These are phyloP conservation scores for Drosophila yakuba DNA, from an alignment of 1,140 invertebrate species.

Conservation along the genomic window DNA sequence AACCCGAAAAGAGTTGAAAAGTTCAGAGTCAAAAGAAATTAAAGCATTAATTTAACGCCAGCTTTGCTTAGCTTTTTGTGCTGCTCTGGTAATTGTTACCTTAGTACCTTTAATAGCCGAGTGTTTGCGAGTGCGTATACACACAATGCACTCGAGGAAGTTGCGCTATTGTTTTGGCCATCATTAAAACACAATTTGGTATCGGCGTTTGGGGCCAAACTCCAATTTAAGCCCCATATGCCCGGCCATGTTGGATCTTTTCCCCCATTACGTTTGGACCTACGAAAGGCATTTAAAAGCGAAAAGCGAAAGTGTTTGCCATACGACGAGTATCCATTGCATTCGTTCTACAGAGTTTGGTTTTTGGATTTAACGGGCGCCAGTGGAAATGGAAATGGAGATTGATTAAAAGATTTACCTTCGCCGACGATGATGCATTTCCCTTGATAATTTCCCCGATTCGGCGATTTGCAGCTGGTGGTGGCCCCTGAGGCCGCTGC, in stretches of 20 bases:
- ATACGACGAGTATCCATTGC: conserved; percentile 20
- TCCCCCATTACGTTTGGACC: conserved; percentile 7
- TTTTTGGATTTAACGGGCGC: not conserved
- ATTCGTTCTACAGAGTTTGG: conserved; percentile 28
- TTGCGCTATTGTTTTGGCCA: conserved; percentile 51
- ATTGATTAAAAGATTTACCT: conserved; percentile 54
- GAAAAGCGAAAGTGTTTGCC: conserved; percentile 59
- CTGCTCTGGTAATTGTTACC: conserved; percentile 55
- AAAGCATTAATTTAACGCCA: conserved; percentile 61
- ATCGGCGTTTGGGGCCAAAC: conserved; percentile 22
- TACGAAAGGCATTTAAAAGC: conserved; percentile 27
- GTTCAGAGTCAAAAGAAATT: conserved; percentile 56
- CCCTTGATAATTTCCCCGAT: conserved; percentile 48
- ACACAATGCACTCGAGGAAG: conserved; percentile 59
- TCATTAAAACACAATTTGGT: conserved; percentile 63
- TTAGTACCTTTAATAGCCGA: conserved; percentile 36
- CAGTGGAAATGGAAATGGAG: conserved; percentile 39
- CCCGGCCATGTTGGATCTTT: not conserved
- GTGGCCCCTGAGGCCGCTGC: conserved; percentile 30
- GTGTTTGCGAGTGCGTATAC: conserved; percentile 25
- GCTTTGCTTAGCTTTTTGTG: conserved; percentile 39
- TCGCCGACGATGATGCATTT: conserved; percentile 51
- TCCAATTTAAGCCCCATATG: conserved; percentile 22
- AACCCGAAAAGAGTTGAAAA: conserved; percentile 39
- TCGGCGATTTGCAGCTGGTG: conserved; percentile 17